Base-by-base conservation (phyloP, 2,888 invertebrate genomes). In the Beris chalybata region DNA sequence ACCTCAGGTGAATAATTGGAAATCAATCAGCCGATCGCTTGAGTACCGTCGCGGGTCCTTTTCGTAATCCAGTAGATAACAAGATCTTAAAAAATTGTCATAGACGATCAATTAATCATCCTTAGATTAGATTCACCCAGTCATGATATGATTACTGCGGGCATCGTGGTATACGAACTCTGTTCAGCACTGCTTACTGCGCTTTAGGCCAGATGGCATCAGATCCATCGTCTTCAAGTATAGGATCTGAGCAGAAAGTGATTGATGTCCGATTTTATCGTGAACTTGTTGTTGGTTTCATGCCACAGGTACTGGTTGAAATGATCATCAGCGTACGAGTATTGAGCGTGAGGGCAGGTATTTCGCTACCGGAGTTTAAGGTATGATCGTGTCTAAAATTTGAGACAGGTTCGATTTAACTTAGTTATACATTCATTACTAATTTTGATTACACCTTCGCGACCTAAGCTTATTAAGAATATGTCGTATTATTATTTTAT, bases 261-360 rank as follows among this genome's bases (percentile, higher is more conserved):
- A 65, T 65, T 65, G 65, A 65, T 65, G 65, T 57, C 44, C 30
- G 65, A 65, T 65, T 58, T 65, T 65, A 65, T 65, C 65, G 45
- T 38, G 38, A 44, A 5, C 9, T 22, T 57, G 58, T 65, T 65
- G 58, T 58, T 65, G 22, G 56, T 57, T 65, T 52, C 47, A 47
- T 47, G 43, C 65, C 38, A 9, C 38, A 38, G 38, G 38, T 38
- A 3, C 9, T 22, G 22, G 22, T 22, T 22, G 3, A 22, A 22
- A 22, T 22, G 22, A 22, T 22, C 22, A 22, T 22, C 22, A 22
- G 22, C 22, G 22, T 22, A 22, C 22, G 22, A 22, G 22, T 22
- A 22, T 22, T 22, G 22, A 22, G 22, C 22, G 22, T 22, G 22
- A 22, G 22, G 22, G 22, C 22, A 22, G 22, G 22, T 22, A 22